Conservation (phyloP, 1,140 invertebrate species). For the Eulimnadia texana region DNA sequence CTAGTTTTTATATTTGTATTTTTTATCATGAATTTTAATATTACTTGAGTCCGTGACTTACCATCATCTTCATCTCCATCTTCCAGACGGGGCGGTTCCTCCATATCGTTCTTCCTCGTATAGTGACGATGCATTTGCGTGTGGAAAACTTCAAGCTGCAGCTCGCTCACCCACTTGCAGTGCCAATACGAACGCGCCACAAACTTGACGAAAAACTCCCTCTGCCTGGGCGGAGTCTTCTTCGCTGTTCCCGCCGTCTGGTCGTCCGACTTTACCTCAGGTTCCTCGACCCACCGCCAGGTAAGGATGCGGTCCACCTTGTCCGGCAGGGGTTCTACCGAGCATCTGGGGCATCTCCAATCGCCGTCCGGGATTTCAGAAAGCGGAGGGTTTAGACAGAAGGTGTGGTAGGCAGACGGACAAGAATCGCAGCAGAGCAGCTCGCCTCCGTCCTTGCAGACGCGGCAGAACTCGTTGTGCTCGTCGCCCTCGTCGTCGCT, state of each 20-base stretch:
- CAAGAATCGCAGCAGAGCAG: conserved; percentile 95
- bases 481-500: conserved; percentile 51
- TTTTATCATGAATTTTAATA: too few species aligned
- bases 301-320: conserved; percentile 88
- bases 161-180: conserved; percentile 90
- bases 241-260: conserved; percentile 26
- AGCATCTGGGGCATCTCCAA: conserved; percentile 96
- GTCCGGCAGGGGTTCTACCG: conserved; percentile 32
- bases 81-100: conserved; percentile 80
- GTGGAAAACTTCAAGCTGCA: conserved; percentile 92
- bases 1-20: too few species aligned
- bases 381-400: conserved; percentile 91
- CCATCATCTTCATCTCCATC: conserved; percentile 38
- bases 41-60: neutral
- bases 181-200: conserved; percentile 95
- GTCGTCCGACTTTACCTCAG: conserved; percentile 24
- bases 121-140: conserved; percentile 87
- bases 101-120: conserved; percentile 92
- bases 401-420: conserved; percentile 92
- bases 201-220: conserved; percentile 99
- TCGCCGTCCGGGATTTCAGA: conserved; percentile 88
- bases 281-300: conserved; percentile 69
- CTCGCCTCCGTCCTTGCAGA: conserved; percentile 96
- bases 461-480: conserved; percentile 91
- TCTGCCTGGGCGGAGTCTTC: conserved; percentile 34